Base-by-base conservation (phyloP, 2,797 vertebrate species). In the Bufotes viridis region DNA sequence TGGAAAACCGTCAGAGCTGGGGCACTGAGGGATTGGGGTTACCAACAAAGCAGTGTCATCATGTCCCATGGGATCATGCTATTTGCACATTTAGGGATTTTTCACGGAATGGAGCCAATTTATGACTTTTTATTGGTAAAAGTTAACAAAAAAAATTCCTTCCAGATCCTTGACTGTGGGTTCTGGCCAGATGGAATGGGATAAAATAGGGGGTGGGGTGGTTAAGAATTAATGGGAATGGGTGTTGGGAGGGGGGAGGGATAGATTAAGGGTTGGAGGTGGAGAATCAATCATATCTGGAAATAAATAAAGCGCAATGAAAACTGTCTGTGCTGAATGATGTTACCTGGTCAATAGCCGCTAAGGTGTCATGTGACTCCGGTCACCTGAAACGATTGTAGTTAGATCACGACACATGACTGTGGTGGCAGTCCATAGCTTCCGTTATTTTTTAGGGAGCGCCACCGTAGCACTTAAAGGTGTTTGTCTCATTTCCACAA, bases 71-170 rank as follows among this genome's bases (percentile, higher is more conserved):
- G 86, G 65, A 72, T 88, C 55, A 83, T 63, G 75, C 65, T 84
- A 83, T 88, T 88, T 88, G 87, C 87, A 88, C 87, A 84, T 88
- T 58, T 84, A 51, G 83, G 81, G 55, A 65, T 81, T 75, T 65
- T 79, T 42, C 82, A 79, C 60, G 63, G 87, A 83, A 78, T 34
- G 79, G 74, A 87, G 81, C 87, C 81, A 87, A 78, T 82, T 72
- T 78, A 63, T 84, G 81, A 84, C 75, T 84, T 88, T 84, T 83
- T 87, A n/a, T 61, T 55, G 15, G 9, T 58, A 80, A 80, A 26
- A 9, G 63, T 67, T 80, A 34, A 80, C 80, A 42, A 80, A 53
- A 6, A 14, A 75, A 75, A 75, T 55, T 79, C 78, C 81, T 60
- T 70, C 87, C 86, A 34, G 74, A 67, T 74, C 80, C 17, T 87